These are phyloP conservation scores for Spinus olivaceus DNA, from an alignment of 2,797 vertebrate species.

Conservation along the genomic window DNA sequence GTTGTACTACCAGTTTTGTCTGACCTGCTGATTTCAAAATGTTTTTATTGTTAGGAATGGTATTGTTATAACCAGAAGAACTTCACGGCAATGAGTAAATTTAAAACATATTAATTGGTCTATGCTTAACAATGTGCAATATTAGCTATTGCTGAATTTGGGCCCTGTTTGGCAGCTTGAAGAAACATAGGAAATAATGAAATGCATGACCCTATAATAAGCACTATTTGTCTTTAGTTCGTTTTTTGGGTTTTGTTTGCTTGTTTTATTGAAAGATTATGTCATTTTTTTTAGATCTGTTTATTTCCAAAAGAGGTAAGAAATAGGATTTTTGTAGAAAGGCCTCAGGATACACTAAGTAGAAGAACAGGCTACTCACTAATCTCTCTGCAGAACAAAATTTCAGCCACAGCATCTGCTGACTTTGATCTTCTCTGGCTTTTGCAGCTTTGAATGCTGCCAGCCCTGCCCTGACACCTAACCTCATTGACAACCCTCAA, in stretches of 20 bases:
- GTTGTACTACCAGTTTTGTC: neutral
- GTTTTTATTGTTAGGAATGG: neutral
- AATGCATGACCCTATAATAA: neutral
- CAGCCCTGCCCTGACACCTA: neutral
- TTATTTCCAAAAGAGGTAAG: neutral
- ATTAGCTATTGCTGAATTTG: neutral
- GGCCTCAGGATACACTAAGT: neutral
- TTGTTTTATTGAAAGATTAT: neutral
- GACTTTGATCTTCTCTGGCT: neutral
- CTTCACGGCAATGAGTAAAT: neutral
- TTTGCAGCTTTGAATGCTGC: neutral
- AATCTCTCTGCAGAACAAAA: neutral
- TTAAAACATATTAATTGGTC: neutral
- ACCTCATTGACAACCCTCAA: neutral
- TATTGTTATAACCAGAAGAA: neutral
- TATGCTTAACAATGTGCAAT: neutral
- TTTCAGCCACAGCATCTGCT: neutral
- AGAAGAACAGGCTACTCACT: neutral
- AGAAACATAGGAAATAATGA: neutral
- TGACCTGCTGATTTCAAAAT: neutral
- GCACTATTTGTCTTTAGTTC: neutral
- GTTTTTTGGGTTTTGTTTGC: fast-evolving
- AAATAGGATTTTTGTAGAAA: neutral
- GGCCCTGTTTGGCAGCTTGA: neutral
- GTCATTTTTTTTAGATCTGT: fast-evolving